A percentile compares a stretch with the other conserved stretches of the same genome.
These are phyloP conservation scores for Sesamia inferens DNA, from an alignment of 2,888 invertebrate species.

Conservation along the genomic window DNA sequence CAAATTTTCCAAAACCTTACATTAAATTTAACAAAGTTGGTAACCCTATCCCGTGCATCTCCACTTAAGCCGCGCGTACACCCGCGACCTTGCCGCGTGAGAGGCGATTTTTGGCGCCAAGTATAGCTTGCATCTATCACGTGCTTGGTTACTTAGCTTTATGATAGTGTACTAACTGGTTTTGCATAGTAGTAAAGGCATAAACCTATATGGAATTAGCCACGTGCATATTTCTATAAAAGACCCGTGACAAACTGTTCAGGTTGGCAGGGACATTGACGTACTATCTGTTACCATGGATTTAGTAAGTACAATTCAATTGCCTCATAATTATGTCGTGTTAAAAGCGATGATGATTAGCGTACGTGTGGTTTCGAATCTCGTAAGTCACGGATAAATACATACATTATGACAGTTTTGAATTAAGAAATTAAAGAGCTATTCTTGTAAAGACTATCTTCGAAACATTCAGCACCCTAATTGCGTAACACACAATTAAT, in stretches of 20 bases:
- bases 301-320: no score
- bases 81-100: constrained; percentile 69
- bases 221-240: background rate
- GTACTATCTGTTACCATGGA: no score
- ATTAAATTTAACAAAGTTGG: background rate
- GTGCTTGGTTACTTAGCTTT: constrained; percentile 28
- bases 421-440: no score
- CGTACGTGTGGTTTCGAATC: no score
- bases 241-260: background rate
- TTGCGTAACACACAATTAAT: no score
- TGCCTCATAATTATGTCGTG: no score
- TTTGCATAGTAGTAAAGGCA: constrained; percentile 6
- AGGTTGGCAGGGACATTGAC: background rate
- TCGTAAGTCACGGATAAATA: no score
- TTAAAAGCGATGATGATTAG: no score
- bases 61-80: constrained; percentile 53
- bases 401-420: no score
- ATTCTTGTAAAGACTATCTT: no score
- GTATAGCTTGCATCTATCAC: constrained; percentile 46
- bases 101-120: constrained; percentile 70
- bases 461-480: no score
- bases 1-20: background rate
- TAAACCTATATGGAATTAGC: background rate
- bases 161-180: constrained; percentile 28
- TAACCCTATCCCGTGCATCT: constrained; percentile 66